Conservation (phyloP, 2,888 invertebrate genomes). For the Platycheirus albimanus region DNA sequence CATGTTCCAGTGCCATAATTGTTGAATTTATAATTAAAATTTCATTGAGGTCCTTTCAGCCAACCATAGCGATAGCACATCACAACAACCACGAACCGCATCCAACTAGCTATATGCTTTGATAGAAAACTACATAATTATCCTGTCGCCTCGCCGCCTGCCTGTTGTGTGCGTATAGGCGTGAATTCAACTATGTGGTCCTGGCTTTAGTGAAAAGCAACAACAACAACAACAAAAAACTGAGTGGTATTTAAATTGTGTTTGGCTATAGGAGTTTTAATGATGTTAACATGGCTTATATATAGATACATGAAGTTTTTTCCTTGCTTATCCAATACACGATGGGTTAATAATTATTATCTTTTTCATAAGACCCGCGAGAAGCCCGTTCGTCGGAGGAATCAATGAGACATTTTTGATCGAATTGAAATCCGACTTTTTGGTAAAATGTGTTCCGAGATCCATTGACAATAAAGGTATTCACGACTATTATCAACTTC, state of each 20-base stretch:
- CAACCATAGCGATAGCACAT: slow-evolving; percentile 16
- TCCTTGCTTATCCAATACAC: not conserved
- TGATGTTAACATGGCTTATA: slow-evolving; percentile 45
- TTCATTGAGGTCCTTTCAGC: slow-evolving; percentile 61
- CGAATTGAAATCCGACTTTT: too few relatives aligned
- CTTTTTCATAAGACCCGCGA: too few relatives aligned
- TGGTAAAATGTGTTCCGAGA: too few relatives aligned
- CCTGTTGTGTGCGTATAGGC: slow-evolving; percentile 64
- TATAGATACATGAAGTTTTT: slow-evolving; percentile 3
- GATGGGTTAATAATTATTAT: too few relatives aligned
- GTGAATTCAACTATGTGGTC: slow-evolving; percentile 67
- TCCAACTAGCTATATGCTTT: slow-evolving; percentile 48
- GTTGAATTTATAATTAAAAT: slow-evolving; percentile 74
- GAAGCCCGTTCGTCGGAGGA: too few relatives aligned
- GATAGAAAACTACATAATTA: slow-evolving; percentile 63
- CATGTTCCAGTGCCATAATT: slow-evolving; percentile 72
- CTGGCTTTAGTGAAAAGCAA: slow-evolving; percentile 14
- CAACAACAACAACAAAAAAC: slow-evolving; percentile 20
- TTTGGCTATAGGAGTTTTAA: slow-evolving; percentile 36
- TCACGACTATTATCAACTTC: too few relatives aligned
- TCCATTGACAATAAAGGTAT: too few relatives aligned
- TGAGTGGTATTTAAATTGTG: slow-evolving; percentile 41
- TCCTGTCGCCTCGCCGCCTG: slow-evolving; percentile 53
- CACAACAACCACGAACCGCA: slow-evolving; percentile 33
- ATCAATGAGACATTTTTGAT: too few relatives aligned